A percentile compares a stretch with the other conserved stretches of the same genome.
Conservation (phyloP, 2,113 vertebrate genomes). For the Myiozetetes cayanensis region DNA sequence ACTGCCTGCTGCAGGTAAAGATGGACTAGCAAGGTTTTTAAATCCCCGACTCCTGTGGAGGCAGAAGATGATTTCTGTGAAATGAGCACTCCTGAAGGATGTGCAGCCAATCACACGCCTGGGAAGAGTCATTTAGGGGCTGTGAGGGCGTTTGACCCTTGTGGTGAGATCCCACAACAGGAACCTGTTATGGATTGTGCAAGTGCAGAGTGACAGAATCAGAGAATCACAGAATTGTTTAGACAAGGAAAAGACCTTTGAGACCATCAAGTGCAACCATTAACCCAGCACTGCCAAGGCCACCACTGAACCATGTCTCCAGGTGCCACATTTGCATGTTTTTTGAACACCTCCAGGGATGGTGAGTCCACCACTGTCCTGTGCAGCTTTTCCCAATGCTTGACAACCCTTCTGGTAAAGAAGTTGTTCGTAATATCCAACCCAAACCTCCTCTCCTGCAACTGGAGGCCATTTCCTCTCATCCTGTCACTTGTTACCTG, state of each 20-base stretch:
- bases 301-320: background rate
- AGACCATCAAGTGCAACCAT: background rate
- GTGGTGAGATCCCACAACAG: background rate
- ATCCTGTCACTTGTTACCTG: background rate
- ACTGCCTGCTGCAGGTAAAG: background rate
- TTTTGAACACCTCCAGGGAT: background rate
- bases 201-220: background rate
- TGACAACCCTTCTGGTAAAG: background rate
- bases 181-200: background rate
- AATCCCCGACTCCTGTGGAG: background rate
- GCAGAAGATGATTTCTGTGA: background rate
- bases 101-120: background rate
- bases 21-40: fast-evolving
- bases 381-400: background rate
- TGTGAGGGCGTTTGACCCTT: background rate
- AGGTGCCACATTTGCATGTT: background rate
- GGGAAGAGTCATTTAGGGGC: background rate
- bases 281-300: background rate
- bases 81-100: fast-evolving
- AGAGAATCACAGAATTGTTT: background rate
- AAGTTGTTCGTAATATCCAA: background rate
- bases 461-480: background rate
- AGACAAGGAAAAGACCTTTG: background rate
- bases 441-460: background rate
- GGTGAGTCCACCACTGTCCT: background rate